A percentile compares a stretch with the other conserved stretches of the same genome.
Conservation (phyloP, 1,140 invertebrate species). For the Trichonephila inaurata region DNA sequence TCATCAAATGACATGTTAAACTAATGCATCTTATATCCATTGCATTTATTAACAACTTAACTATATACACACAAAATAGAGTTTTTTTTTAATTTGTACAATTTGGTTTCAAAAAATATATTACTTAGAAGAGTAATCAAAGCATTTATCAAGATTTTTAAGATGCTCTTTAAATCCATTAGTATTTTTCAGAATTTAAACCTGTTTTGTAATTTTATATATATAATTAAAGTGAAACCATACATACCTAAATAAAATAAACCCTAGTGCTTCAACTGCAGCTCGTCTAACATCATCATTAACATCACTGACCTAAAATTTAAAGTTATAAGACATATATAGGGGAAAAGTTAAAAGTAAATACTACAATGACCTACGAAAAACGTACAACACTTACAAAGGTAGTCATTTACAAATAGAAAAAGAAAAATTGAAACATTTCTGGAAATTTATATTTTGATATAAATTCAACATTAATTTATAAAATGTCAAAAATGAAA, state of each 20-base stretch:
- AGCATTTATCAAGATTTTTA: not conserved
- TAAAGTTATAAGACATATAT: not conserved
- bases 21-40: no score
- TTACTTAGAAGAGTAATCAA: no score
- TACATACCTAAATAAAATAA: conserved; percentile 92
- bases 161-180: not conserved
- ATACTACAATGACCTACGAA: not conserved
- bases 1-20: no score
- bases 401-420: not conserved
- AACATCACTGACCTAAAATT: conserved; percentile 92
- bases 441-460: no score
- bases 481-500: no score
- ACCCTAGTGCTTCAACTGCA: conserved; percentile 98
- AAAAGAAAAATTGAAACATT: not conserved
- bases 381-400: not conserved
- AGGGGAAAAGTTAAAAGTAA: not conserved
- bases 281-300: conserved; percentile 99
- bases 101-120: not conserved
- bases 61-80: no score
- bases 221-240: not conserved
- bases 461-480: no score
- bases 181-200: not conserved
- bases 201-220: not conserved
- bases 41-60: no score
- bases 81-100: not conserved